These are phyloP conservation scores for Muntiacus muntjak DNA, from an alignment of 2,113 vertebrate genomes.

Conservation along the genomic window DNA sequence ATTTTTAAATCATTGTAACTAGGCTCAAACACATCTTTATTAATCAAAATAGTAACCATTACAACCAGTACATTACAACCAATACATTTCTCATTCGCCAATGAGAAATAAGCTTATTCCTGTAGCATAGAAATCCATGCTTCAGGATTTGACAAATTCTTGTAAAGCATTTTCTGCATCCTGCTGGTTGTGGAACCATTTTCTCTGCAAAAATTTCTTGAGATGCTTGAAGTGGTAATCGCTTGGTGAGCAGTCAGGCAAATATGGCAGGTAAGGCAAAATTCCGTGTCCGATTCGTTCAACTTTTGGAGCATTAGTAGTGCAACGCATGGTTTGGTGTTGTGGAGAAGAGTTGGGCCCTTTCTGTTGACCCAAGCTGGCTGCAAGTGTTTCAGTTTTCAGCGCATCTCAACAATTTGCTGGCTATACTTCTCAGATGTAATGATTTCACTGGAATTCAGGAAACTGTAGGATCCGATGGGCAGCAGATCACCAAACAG, in stretches of 20 bases:
- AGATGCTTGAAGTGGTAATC: neutral
- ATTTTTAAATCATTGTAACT: neutral
- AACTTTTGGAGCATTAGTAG: neutral
- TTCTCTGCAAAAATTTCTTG: neutral
- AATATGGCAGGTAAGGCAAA: neutral
- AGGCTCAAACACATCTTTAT: neutral
- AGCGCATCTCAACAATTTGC: neutral
- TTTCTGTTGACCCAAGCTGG: neutral
- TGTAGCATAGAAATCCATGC: neutral
- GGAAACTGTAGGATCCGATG: neutral
- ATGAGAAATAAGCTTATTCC: neutral
- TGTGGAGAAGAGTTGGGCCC: neutral
- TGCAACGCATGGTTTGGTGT: neutral
- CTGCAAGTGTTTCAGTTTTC: neutral
- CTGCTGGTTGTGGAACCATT: neutral
- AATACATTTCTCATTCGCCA: neutral
- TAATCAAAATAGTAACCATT: neutral
- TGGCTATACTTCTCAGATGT: neutral
- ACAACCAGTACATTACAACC: neutral
- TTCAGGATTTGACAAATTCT: neutral
- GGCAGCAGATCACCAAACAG: neutral
- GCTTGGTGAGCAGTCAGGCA: rapidly evolving
- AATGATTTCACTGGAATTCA: neutral
- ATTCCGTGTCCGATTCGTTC: neutral
- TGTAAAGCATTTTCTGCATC: neutral